These are phyloP conservation scores for Globicephala melas DNA, from an alignment of 2,113 vertebrate genomes.

Conservation along the genomic window DNA sequence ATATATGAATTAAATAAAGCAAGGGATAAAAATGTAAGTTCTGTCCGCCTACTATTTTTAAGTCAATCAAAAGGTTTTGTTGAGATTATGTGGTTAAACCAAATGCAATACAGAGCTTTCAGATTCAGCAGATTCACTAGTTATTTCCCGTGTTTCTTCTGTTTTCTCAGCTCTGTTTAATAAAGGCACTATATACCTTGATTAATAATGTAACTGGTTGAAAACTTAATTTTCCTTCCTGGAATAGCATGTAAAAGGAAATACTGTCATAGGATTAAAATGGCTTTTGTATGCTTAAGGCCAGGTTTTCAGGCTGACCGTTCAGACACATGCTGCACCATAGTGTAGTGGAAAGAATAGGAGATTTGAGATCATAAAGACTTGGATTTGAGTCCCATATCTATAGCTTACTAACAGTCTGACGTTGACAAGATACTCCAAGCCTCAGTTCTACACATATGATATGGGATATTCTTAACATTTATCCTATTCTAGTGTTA, in stretches of 20 bases:
- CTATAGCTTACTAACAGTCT: background rate
- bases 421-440: background rate
- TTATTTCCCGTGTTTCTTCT: background rate
- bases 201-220: background rate
- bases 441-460: background rate
- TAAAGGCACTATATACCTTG: background rate
- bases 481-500: background rate
- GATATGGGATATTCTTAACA: background rate
- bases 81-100: background rate
- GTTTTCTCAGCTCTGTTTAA: background rate
- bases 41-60: background rate
- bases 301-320: background rate
- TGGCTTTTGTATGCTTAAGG: background rate
- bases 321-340: background rate
- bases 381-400: background rate
- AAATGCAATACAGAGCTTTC: background rate
- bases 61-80: background rate
- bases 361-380: background rate
- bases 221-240: background rate
- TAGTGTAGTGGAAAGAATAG: background rate
- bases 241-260: background rate
- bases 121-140: background rate
- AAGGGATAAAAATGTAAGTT: background rate
- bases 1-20: slow-evolving; percentile 33
- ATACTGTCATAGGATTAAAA: background rate